A percentile compares a stretch with the other conserved stretches of the same genome.
Conservation (phyloP, 2,113 vertebrate genomes). For the Tragelaphus scriptus region DNA sequence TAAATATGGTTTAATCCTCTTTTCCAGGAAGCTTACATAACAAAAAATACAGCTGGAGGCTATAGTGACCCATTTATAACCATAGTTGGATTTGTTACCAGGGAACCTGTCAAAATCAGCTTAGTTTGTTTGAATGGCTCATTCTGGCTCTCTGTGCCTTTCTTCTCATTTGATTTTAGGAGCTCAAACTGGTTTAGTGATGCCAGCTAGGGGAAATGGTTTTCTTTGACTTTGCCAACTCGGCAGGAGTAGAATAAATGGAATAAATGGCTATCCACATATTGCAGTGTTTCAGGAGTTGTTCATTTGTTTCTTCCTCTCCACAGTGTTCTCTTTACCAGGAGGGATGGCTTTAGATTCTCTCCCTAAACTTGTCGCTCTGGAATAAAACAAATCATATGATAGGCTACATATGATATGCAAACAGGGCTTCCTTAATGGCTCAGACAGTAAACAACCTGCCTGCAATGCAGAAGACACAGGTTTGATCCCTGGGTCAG, state of each 20-base stretch:
- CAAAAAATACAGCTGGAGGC: conserved; percentile 73
- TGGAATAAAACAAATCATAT: conserved; percentile 28
- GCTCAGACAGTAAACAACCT: background rate
- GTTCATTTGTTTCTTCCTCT: conserved; percentile 12
- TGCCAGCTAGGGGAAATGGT: background rate
- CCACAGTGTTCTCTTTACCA: background rate
- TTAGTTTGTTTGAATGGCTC: conserved; percentile 74
- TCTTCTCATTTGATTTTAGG: conserved; percentile 75
- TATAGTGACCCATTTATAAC: conserved; percentile 75
- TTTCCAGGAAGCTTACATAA: conserved; percentile 65
- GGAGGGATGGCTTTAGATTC: background rate
- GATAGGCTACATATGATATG: conserved; percentile 16
- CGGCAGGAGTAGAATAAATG: conserved; percentile 15
- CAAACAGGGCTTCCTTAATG: background rate
- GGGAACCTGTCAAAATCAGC: conserved; percentile 78
- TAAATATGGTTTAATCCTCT: conserved; percentile 58
- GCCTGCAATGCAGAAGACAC: background rate
- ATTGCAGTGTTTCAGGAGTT: background rate
- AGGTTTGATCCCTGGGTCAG: background rate
- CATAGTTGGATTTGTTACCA: conserved; percentile 77
- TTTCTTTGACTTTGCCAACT: conserved; percentile 48
- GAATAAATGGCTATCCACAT: conserved; percentile 9
- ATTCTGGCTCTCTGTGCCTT: conserved; percentile 67
- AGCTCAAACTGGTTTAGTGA: conserved; percentile 53
- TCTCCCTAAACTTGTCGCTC: conserved; percentile 8